Evolutionary conservation across 2,888 invertebrate genomes (phyloP), one percentile per base, ranked within the genome.

Genomic region (Augochlorella aurata): DNA sequence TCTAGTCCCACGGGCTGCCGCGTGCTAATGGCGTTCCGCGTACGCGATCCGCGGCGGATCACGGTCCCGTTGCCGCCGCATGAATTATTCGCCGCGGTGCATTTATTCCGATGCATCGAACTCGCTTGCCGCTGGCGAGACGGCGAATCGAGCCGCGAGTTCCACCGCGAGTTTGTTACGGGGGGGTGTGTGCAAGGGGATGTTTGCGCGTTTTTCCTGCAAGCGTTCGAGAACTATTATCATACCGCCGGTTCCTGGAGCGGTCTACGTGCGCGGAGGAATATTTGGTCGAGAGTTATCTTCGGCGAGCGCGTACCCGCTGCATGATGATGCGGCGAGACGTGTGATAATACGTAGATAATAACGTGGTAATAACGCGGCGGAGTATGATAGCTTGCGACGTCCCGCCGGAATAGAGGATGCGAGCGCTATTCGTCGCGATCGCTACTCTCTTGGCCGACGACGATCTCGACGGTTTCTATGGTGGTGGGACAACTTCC

Each of bases 311-410:
- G 24, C 24, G 50, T 47, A 50, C 70, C 61, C 78, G 38, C 79
- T 65, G 78, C 61, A 68, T 79, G 63, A 79, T 79, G 79, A 79
- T 70, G 61, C 61, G 29, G 61, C 29, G 61, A 61, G 61, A 61
- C 61, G 61, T 24, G 61, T 61, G 61, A 61, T 61, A 61, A 61
- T 61, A 61, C 29, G 18, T 61, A 24, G 61, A 61, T 61, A 61
- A 61, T 61, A 61, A 61, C 61, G 61, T 61, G 61, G 61, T 61
- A 61, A 61, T 61, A 29, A 29, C 61, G 61, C 29, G 2, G 18
- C 61, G 29, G 24, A 29, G 29, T 24, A 61, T 61, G 29, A 61
- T 61, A 18, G 61, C 16, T 18, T 29, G 29, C 29, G 61, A 61
- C 61, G 24, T 24, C 29, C 24, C 61, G 61, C 61, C 29, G 14